Evolutionary conservation across 1,140 invertebrate genomes (phyloP).

Genomic region (Diorhabda carinulata): DNA sequence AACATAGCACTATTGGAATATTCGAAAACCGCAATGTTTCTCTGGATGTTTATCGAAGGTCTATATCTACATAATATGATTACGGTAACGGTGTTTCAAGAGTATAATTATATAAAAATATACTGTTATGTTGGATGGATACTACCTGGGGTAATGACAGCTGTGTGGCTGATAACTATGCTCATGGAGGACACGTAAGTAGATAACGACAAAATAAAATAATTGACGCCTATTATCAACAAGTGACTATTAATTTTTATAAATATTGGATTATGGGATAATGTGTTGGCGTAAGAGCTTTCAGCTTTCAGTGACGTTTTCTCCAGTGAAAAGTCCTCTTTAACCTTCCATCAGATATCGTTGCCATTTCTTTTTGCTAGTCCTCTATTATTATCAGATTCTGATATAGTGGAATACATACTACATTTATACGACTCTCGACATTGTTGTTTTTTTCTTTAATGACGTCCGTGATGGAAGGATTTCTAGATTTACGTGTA

Average conservation of each 20-base stretch:
- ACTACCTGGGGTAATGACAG: slow-evolving; percentile 67
- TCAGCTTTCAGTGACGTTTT: too few relatives aligned
- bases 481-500: too few relatives aligned
- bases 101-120: slow-evolving; percentile 64
- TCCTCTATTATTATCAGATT: background rate
- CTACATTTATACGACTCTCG: too few relatives aligned
- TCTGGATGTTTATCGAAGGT: slow-evolving; percentile 94
- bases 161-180: slow-evolving; percentile 67
- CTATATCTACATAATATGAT: slow-evolving; percentile 83
- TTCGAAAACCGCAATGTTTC: slow-evolving; percentile 83
- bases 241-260: background rate
- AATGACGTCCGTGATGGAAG: too few relatives aligned
- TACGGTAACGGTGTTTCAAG: slow-evolving; percentile 77
- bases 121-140: slow-evolving; percentile 81
- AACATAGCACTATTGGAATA: slow-evolving; percentile 81
- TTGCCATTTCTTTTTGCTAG: background rate
- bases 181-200: slow-evolving; percentile 43
- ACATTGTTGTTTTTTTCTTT: too few relatives aligned
- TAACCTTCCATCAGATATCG: background rate
- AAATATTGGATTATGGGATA: background rate
- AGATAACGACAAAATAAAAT: slow-evolving; percentile 16
- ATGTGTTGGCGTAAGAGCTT: background rate
- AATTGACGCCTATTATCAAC: background rate
- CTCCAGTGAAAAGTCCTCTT: too few relatives aligned
- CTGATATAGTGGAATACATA: too few relatives aligned